Evolutionary conservation across 2,797 vertebrate genomes (phyloP).

Genomic region (Columba guinea): DNA sequence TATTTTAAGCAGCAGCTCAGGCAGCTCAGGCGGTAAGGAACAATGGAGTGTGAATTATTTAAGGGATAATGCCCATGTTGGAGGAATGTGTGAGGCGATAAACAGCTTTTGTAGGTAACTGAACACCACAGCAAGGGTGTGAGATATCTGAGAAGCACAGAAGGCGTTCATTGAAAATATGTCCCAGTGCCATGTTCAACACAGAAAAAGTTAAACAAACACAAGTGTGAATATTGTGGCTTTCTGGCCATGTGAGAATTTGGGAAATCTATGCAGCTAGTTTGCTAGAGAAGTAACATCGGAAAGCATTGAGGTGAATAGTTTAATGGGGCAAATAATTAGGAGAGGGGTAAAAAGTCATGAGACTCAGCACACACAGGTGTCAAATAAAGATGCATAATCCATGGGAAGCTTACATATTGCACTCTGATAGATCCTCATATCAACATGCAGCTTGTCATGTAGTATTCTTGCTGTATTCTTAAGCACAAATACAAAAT

Average conservation of each 20-base stretch:
- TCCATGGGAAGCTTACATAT: background rate
- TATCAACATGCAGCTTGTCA: background rate
- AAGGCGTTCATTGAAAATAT: background rate
- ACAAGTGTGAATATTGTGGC: background rate
- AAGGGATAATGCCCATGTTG: background rate
- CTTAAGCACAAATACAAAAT: background rate
- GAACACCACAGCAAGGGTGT: background rate
- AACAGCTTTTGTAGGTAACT: background rate
- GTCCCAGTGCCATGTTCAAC: background rate
- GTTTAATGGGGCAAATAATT: background rate
- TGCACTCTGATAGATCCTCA: background rate
- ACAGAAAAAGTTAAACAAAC: background rate
- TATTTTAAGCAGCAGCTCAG: background rate
- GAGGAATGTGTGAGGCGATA: background rate
- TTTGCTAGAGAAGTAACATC: background rate
- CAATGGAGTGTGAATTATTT: background rate
- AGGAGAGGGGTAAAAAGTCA: background rate
- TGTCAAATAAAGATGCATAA: background rate
- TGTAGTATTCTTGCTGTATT: background rate
- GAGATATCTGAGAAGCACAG: background rate
- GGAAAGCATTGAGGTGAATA: background rate
- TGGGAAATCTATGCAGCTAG: background rate
- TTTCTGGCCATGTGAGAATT: background rate
- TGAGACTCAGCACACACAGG: background rate
- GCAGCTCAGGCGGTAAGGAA: background rate